phyloP scores from a whole-genome alignment of 2,113 vertebrate species.

The Agelaius phoeniceus region DNA sequence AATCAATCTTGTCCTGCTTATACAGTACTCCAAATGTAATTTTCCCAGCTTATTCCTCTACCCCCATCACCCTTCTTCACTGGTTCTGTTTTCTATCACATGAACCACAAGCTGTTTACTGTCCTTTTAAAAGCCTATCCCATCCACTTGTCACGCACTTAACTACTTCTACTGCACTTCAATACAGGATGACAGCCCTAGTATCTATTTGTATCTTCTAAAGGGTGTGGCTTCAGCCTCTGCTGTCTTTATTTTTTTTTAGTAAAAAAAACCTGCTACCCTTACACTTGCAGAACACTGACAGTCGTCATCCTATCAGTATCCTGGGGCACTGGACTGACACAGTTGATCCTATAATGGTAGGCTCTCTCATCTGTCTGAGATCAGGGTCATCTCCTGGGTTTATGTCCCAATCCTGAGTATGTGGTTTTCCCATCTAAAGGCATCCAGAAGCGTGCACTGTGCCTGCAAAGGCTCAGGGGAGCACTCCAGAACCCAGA shows the following conservation, averaged over 20 bases:
- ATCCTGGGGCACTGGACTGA: background rate
- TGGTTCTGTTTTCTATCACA: background rate
- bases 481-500: background rate
- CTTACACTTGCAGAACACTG: background rate
- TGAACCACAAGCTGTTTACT: background rate
- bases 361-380: background rate
- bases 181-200: background rate
- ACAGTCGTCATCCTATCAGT: background rate
- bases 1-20: background rate
- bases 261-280: background rate
- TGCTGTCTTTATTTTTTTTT: no score
- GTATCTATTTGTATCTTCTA: background rate
- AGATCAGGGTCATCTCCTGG: background rate
- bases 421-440: background rate
- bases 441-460: background rate
- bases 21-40: background rate
- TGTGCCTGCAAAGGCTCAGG: background rate
- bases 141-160: background rate
- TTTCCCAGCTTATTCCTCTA: background rate
- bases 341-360: background rate
- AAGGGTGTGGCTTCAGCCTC: background rate
- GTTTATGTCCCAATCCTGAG: background rate
- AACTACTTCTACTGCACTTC: background rate
- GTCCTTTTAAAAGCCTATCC: background rate
- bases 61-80: background rate